phyloP scores from a whole-genome alignment of 2,797 vertebrate species.

The Amazona finschi region DNA sequence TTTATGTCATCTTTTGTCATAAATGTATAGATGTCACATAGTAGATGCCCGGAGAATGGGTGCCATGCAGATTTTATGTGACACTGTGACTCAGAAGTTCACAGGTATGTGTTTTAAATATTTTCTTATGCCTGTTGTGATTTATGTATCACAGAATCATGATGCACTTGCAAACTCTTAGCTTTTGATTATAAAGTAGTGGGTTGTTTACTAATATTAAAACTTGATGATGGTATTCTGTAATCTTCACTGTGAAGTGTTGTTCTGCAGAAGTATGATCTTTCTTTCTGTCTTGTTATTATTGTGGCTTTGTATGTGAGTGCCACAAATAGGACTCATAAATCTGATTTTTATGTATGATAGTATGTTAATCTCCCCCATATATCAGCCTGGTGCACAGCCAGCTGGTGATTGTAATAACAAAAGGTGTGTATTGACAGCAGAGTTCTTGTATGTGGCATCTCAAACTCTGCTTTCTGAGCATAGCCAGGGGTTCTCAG shows the following conservation, averaged over 20 bases:
- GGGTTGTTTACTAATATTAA: not conserved
- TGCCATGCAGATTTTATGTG: not conserved
- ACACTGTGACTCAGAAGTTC: not conserved
- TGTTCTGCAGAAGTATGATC: not conserved
- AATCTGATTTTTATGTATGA: not conserved
- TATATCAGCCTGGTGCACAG: not conserved
- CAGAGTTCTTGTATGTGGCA: not conserved
- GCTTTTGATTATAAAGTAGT: not conserved
- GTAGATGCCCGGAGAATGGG: not conserved
- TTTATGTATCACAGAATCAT: not conserved
- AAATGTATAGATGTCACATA: not conserved
- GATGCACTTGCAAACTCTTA: not conserved
- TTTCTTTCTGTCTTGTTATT: not conserved
- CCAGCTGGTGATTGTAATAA: not conserved
- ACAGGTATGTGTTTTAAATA: not conserved
- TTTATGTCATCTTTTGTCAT: not conserved
- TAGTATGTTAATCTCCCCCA: not conserved
- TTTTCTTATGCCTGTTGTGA: not conserved
- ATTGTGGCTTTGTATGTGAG: not conserved
- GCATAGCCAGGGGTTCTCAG: not conserved
- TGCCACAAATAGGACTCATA: not conserved
- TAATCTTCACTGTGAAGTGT: not conserved
- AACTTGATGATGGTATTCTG: not conserved
- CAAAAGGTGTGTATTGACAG: not conserved
- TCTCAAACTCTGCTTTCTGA: not conserved